These are phyloP conservation scores for Euthynnus affinis DNA, from an alignment of 2,797 vertebrate species.

Conservation along the genomic window DNA sequence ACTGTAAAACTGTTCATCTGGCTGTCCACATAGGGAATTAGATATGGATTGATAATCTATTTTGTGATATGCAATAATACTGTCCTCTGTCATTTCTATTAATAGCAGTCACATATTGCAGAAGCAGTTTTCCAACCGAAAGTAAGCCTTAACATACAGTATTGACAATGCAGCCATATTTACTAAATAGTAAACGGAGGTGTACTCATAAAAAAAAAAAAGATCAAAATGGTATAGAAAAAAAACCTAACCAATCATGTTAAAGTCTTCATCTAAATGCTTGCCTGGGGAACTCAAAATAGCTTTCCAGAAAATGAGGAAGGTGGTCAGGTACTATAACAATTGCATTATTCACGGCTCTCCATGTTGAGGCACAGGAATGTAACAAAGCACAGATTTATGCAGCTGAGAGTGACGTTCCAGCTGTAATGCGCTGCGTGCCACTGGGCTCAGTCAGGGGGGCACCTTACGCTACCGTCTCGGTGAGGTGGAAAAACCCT, in stretches of 20 bases:
- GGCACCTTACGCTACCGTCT: neutral
- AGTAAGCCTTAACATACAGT: slow-evolving; percentile 1
- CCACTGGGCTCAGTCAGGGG: slow-evolving; percentile 35
- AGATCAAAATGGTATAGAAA: neutral
- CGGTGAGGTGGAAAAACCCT: slow-evolving; percentile 36
- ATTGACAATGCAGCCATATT: slow-evolving; percentile 7
- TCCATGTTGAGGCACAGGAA: slow-evolving; percentile 31
- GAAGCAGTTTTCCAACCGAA: neutral
- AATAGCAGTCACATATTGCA: slow-evolving; percentile 11
- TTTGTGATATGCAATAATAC: slow-evolving; percentile 38
- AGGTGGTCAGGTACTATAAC: slow-evolving; percentile 35
- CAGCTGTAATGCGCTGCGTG: slow-evolving; percentile 38
- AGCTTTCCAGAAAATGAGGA: slow-evolving; percentile 31
- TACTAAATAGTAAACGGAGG: neutral
- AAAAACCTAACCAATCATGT: neutral
- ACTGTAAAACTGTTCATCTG: slow-evolving; percentile 32
- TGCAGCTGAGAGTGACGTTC: slow-evolving; percentile 42
- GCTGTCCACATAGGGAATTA: slow-evolving; percentile 21
- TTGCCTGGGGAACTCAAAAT: slow-evolving; percentile 9
- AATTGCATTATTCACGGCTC: slow-evolving; percentile 40
- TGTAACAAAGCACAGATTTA: slow-evolving; percentile 51
- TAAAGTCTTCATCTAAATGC: slow-evolving; percentile 24
- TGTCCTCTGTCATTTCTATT: slow-evolving; percentile 29
- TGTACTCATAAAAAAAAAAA: neutral
- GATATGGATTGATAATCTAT: slow-evolving; percentile 37